Evolutionary conservation across 2,888 invertebrate species (phyloP).

Genomic region (Chironomus riparius): DNA sequence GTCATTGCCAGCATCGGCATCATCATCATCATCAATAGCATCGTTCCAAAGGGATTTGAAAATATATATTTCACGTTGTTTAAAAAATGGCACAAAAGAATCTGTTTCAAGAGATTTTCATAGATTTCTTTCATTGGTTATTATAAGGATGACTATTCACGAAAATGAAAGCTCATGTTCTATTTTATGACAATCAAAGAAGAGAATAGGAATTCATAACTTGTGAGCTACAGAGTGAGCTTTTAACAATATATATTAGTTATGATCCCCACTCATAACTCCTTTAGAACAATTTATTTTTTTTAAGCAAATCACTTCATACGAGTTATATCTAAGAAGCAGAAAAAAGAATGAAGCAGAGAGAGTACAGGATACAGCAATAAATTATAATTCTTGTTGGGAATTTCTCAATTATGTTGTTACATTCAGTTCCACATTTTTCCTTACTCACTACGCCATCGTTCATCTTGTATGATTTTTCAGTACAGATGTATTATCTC

Average conservation of each 20-base stretch:
- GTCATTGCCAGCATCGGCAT: neutral
- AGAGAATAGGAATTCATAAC: too few relatives aligned
- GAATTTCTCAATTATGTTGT: slow-evolving; percentile 18
- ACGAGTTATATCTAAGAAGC: neutral
- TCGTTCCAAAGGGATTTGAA: neutral
- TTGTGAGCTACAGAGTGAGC: too few relatives aligned
- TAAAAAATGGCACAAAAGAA: neutral
- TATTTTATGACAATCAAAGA: too few relatives aligned
- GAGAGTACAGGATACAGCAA: neutral
- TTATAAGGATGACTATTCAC: too few relatives aligned
- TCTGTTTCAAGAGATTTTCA: neutral
- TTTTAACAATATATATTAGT: too few relatives aligned
- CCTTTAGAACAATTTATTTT: too few relatives aligned
- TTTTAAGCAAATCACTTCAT: too few relatives aligned
- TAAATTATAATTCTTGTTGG: slow-evolving; percentile 13
- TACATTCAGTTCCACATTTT: neutral
- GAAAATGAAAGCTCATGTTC: too few relatives aligned
- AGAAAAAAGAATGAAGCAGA: neutral
- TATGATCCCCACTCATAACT: too few relatives aligned
- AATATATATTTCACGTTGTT: neutral
- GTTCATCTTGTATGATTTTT: neutral
- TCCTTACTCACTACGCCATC: neutral
- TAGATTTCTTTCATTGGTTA: neutral
- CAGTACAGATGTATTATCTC: neutral
- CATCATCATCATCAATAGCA: neutral